Evolutionary conservation across 2,888 invertebrate genomes (phyloP).

Genomic region (Beris morrisii): DNA sequence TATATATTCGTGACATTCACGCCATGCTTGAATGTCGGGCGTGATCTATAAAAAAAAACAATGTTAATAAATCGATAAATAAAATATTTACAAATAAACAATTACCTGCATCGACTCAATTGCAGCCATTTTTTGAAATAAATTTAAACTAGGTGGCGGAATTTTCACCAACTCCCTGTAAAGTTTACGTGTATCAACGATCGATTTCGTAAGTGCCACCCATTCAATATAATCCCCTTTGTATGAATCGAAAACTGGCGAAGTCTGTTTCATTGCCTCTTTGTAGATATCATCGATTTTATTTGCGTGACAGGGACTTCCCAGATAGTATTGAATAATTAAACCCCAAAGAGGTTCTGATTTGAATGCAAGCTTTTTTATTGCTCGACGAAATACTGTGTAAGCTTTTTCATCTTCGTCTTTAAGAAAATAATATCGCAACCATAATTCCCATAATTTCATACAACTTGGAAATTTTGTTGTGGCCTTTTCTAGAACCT

Average conservation of each 20-base stretch:
- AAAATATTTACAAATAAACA: slow-evolving; percentile 38
- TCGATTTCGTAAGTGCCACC: slow-evolving; percentile 49
- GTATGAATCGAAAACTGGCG: slow-evolving; percentile 46
- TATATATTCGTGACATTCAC: slow-evolving; percentile 65
- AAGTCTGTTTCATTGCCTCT: slow-evolving; percentile 45
- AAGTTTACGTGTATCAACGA: slow-evolving; percentile 63
- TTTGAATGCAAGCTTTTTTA: slow-evolving; percentile 40
- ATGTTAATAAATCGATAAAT: not conserved
- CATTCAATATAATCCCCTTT: slow-evolving; percentile 49
- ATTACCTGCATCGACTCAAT: slow-evolving; percentile 55
- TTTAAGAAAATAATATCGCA: slow-evolving; percentile 56
- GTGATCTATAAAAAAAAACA: slow-evolving; percentile 45
- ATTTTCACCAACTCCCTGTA: slow-evolving; percentile 64
- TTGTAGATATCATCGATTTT: slow-evolving; percentile 46
- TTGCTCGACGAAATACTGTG: slow-evolving; percentile 54
- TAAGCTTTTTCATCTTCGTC: slow-evolving; percentile 54
- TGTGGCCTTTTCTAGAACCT: slow-evolving; percentile 55
- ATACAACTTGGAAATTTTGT: slow-evolving; percentile 56
- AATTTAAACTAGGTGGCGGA: slow-evolving; percentile 63
- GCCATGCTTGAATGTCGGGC: slow-evolving; percentile 58
- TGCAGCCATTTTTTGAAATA: slow-evolving; percentile 64
- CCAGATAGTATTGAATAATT: slow-evolving; percentile 48
- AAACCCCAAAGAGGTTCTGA: slow-evolving; percentile 48
- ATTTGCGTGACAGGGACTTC: slow-evolving; percentile 43
- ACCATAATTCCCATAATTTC: slow-evolving; percentile 60